These are phyloP conservation scores for Rhamnusium bicolor DNA, from an alignment of 2,888 invertebrate genomes.

Conservation along the genomic window DNA sequence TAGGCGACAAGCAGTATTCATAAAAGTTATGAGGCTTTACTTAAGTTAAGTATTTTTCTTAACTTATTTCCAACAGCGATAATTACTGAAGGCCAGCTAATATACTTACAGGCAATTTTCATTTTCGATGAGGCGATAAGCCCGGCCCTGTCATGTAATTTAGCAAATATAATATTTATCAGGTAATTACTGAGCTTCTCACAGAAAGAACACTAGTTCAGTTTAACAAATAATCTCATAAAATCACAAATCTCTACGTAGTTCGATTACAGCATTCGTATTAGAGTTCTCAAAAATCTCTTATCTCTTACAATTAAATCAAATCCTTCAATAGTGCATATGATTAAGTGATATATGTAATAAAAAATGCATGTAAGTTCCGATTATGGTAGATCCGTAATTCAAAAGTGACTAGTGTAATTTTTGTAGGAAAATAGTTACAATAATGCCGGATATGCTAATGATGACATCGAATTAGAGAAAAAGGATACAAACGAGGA, in stretches of 20 bases:
- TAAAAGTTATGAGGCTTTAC: no score
- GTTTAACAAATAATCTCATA: constrained; percentile 27
- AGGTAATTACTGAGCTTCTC: constrained; percentile 26
- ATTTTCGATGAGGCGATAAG: neutral
- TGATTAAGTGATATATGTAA: neutral
- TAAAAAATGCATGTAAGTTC: constrained; percentile 7
- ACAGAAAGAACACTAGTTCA: constrained; percentile 19
- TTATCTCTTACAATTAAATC: neutral
- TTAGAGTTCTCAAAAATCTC: neutral
- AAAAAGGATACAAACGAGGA: neutral
- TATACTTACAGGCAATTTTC: neutral
- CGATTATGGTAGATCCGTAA: neutral
- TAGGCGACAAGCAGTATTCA: no score
- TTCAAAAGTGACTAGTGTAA: neutral
- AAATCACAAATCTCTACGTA: constrained; percentile 3
- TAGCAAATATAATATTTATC: constrained; percentile 21
- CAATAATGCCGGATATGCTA: neutral
- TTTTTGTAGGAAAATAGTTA: constrained; percentile 17
- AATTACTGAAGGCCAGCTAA: no score
- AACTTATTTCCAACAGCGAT: no score
- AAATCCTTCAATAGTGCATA: neutral
- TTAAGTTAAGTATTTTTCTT: no score
- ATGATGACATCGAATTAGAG: neutral
- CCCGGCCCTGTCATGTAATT: constrained; percentile 7
- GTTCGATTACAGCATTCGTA: neutral